Evolutionary conservation across 1,140 invertebrate species (phyloP).

Genomic region (Drosophila sproati): DNA sequence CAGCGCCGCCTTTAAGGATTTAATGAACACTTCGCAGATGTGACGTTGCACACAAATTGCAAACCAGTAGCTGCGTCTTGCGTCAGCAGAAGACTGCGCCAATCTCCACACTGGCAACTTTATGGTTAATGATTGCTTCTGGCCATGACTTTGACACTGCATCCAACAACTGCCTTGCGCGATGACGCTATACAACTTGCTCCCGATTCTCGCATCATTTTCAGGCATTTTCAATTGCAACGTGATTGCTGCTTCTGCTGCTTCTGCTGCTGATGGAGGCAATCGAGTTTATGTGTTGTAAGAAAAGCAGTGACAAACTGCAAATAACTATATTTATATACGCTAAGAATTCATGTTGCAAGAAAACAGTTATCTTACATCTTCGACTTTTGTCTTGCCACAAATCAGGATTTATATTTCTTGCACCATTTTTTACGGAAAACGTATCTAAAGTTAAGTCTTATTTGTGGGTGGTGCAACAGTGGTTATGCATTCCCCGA

Average conservation of each 20-base stretch:
- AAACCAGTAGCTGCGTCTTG: slow-evolving; percentile 26
- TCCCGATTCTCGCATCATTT: slow-evolving; percentile 1
- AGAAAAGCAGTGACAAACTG: not conserved
- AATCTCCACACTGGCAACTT: slow-evolving; percentile 31
- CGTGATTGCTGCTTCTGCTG: not conserved
- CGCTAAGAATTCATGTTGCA: not conserved
- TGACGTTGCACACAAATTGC: slow-evolving; percentile 25
- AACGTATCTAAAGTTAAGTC: too few relatives aligned
- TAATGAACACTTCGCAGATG: slow-evolving; percentile 36
- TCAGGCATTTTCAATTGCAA: slow-evolving; percentile 28
- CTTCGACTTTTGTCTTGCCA: too few relatives aligned
- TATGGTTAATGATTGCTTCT: slow-evolving; percentile 54
- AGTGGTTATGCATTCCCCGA: too few relatives aligned
- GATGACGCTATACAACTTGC: slow-evolving; percentile 33
- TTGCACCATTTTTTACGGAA: too few relatives aligned
- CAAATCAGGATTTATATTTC: too few relatives aligned
- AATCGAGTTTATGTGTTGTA: not conserved
- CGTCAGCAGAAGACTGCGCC: slow-evolving; percentile 1
- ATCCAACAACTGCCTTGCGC: slow-evolving; percentile 38
- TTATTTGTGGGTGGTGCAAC: too few relatives aligned
- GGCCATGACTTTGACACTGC: slow-evolving; percentile 38
- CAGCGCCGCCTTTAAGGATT: slow-evolving; percentile 47
- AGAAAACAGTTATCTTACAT: not conserved
- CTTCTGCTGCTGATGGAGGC: slow-evolving; percentile 4
- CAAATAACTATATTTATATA: not conserved